Evolutionary conservation across 2,888 invertebrate species (phyloP).

Genomic region (Phyllotreta striolata): DNA sequence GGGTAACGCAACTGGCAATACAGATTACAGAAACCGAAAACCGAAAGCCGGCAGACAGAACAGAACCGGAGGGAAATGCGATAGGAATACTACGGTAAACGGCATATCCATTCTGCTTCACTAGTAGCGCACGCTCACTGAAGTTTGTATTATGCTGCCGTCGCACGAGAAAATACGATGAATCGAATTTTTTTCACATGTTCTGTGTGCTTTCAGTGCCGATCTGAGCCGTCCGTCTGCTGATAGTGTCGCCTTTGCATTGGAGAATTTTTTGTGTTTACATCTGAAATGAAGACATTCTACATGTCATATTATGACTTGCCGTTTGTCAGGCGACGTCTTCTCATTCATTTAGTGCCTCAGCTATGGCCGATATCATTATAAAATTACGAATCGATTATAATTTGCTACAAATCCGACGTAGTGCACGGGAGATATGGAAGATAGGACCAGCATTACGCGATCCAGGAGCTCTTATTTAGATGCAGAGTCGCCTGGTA

Average conservation of each 20-base stretch:
- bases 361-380: slow-evolving; percentile 60
- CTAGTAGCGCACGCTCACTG: slow-evolving; percentile 34
- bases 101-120: slow-evolving; percentile 27
- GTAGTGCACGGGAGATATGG: slow-evolving; percentile 80
- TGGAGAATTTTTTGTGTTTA: slow-evolving; percentile 24
- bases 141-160: slow-evolving; percentile 28
- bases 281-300: slow-evolving; percentile 23
- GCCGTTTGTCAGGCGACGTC: slow-evolving; percentile 29
- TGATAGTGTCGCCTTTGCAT: slow-evolving; percentile 32
- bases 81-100: slow-evolving; percentile 16
- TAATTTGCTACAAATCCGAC: slow-evolving; percentile 83
- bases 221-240: slow-evolving; percentile 17
- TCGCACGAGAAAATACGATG: slow-evolving; percentile 35
- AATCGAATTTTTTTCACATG: slow-evolving; percentile 35
- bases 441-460: slow-evolving; percentile 50
- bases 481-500: slow-evolving; percentile 54
- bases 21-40: too few species aligned
- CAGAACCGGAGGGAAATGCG: slow-evolving; percentile 12
- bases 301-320: slow-evolving; percentile 30
- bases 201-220: slow-evolving; percentile 32
- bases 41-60: background rate
- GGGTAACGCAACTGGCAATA: background rate
- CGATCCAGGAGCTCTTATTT: slow-evolving; percentile 53
- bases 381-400: slow-evolving; percentile 86
- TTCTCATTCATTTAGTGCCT: slow-evolving; percentile 29